These are phyloP conservation scores for Ashinkailepas kermadecensis DNA, from an alignment of 2,888 invertebrate species.

Conservation along the genomic window DNA sequence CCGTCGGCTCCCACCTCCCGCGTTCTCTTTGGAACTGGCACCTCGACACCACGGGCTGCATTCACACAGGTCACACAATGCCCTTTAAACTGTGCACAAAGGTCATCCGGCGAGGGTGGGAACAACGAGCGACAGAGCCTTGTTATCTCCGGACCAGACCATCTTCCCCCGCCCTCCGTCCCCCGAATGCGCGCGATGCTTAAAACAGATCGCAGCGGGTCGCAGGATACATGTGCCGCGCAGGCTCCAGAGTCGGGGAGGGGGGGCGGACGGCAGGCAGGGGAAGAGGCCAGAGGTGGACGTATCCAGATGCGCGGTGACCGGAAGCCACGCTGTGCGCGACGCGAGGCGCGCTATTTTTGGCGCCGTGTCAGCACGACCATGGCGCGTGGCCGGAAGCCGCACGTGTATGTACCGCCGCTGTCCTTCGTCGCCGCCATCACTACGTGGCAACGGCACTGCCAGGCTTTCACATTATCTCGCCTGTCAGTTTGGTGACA, in stretches of 20 bases:
- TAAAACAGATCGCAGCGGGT: neutral
- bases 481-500: too few relatives aligned
- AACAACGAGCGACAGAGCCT: too few relatives aligned
- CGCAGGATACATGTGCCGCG: neutral
- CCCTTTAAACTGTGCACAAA: neutral
- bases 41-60: neutral
- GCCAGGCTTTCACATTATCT: too few relatives aligned
- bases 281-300: neutral
- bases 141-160: neutral
- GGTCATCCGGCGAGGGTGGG: neutral
- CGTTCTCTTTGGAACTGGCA: neutral
- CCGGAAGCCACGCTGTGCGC: neutral
- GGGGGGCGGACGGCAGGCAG: neutral
- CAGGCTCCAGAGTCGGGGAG: too few relatives aligned
- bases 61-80: constrained; percentile 1
- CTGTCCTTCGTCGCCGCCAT: too few relatives aligned
- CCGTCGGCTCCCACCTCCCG: neutral
- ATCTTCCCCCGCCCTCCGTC: neutral
- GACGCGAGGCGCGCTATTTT: neutral
- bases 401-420: neutral
- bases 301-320: neutral
- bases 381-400: neutral
- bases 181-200: neutral
- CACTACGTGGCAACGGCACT: too few relatives aligned
- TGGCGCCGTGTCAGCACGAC: neutral